Evolutionary conservation across 2,797 vertebrate genomes (phyloP).

Genomic region (Schizopygopsis pylzovi): DNA sequence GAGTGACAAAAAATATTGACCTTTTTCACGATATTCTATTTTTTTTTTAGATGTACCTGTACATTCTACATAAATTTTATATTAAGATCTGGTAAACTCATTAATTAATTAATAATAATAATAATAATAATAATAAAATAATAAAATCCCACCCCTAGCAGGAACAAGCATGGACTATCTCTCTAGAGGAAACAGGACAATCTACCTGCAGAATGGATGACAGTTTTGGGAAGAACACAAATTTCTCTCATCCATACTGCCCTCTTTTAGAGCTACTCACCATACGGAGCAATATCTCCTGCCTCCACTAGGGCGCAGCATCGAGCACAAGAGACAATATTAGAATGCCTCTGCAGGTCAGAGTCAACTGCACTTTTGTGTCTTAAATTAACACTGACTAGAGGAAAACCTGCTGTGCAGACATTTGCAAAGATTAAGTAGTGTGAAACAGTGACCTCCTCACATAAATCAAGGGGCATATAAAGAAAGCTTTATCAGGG

Average conservation of each 20-base stretch:
- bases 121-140: neutral
- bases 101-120: neutral
- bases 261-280: slow-evolving; percentile 73
- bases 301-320: slow-evolving; percentile 81
- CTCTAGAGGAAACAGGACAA: slow-evolving; percentile 5
- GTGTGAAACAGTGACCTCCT: neutral
- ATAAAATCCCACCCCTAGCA: slow-evolving; percentile 1
- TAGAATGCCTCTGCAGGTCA: slow-evolving; percentile 51
- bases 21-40: too few species aligned
- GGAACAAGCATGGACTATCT: neutral
- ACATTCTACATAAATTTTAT: neutral
- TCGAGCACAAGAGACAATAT: slow-evolving; percentile 75
- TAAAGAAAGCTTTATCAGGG: neutral
- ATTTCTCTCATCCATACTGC: neutral
- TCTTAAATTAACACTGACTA: neutral
- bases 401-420: slow-evolving; percentile 15
- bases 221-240: slow-evolving; percentile 2
- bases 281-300: slow-evolving; percentile 78
- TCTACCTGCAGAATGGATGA: slow-evolving; percentile 21
- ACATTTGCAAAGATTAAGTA: neutral
- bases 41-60: too few species aligned
- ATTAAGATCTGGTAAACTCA: neutral
- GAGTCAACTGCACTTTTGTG: slow-evolving; percentile 4
- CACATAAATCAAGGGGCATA: neutral
- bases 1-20: too few species aligned